These are phyloP conservation scores for Aleiodes testaceus DNA, from an alignment of 2,888 invertebrate genomes.

Conservation along the genomic window DNA sequence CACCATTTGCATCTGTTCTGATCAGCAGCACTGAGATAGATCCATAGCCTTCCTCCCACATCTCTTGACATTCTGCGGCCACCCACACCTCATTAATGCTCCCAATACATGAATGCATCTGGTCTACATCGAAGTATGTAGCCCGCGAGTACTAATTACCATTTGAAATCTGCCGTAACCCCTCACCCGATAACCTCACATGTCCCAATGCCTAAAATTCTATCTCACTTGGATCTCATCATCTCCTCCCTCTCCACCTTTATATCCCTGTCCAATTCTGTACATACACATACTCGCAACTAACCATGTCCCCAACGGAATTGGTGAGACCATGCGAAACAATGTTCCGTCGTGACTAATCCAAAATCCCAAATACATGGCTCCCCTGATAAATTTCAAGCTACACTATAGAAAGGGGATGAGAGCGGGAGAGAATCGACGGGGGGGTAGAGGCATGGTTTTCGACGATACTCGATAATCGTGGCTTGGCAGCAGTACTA, in stretches of 20 bases:
- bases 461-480: conserved; percentile 32
- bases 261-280: neutral
- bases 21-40: conserved; percentile 41
- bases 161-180: conserved; percentile 17
- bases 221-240: neutral
- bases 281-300: conserved; percentile 16
- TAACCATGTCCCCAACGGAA: conserved; percentile 24
- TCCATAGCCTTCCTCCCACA: neutral
- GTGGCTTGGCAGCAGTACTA: conserved; percentile 22
- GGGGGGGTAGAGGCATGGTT: neutral
- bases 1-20: conserved; percentile 55
- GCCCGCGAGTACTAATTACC: conserved; percentile 40
- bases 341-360: conserved; percentile 38
- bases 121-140: conserved; percentile 32
- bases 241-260: neutral
- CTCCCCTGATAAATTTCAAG: conserved; percentile 32
- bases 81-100: conserved; percentile 44
- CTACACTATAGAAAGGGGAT: neutral
- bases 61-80: conserved; percentile 26
- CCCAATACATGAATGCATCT: conserved; percentile 31
- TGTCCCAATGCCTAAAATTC: neutral
- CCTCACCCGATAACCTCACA: neutral
- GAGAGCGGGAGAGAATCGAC: too few species aligned
- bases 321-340: conserved; percentile 34
- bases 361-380: conserved; percentile 33